These are phyloP conservation scores for Microctonus aethiopoides DNA, from an alignment of 2,888 invertebrate genomes.

Conservation along the genomic window DNA sequence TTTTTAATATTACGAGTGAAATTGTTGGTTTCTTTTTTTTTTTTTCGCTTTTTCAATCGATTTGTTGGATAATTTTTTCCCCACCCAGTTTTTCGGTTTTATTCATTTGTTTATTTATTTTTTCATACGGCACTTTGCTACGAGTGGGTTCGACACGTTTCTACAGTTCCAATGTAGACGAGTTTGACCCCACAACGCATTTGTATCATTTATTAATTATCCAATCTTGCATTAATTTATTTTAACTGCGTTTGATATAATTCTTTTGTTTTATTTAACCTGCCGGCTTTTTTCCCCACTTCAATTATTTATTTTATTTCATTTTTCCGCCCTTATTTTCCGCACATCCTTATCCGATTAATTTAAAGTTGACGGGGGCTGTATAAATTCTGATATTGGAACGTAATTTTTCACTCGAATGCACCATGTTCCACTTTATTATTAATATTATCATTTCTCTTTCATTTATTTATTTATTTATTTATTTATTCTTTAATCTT, in stretches of 20 bases:
- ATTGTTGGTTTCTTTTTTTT: constrained; percentile 1
- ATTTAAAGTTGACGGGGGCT: constrained; percentile 1
- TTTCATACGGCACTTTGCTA: background rate
- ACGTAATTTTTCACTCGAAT: constrained; percentile 15
- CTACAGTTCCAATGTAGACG: constrained; percentile 52
- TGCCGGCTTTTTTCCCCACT: background rate
- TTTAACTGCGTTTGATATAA: background rate
- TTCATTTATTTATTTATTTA: background rate
- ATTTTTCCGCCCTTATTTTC: background rate
- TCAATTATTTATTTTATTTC: too few relatives aligned
- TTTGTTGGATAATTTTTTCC: background rate
- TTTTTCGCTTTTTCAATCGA: background rate
- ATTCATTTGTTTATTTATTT: background rate
- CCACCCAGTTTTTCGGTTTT: background rate
- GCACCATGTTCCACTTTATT: background rate
- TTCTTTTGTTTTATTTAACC: background rate
- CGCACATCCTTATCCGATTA: constrained; percentile 1
- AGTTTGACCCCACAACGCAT: background rate
- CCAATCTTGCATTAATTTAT: background rate
- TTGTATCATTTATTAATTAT: background rate
- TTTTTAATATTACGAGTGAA: background rate
- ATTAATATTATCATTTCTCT: background rate
- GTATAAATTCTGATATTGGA: constrained; percentile 16
- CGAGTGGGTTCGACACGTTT: constrained; percentile 17
- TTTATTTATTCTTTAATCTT: too few relatives aligned